These are phyloP conservation scores for Drosophila tsacasi DNA, from an alignment of 1,140 invertebrate species.

Conservation along the genomic window DNA sequence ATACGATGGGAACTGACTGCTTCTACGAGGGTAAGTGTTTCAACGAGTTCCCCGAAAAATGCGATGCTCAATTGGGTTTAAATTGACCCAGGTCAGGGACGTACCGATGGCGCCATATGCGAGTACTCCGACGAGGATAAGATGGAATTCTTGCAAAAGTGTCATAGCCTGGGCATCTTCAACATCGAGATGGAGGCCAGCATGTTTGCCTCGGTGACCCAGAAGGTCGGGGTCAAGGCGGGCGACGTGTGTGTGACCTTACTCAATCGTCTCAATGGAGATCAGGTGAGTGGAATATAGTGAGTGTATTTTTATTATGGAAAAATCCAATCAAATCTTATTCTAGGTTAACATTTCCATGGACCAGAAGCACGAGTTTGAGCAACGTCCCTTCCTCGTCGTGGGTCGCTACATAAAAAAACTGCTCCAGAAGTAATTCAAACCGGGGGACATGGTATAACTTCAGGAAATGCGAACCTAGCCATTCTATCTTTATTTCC, in stretches of 20 bases:
- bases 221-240: constrained; percentile 93
- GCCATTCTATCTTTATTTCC: neutral
- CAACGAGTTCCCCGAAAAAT: constrained; percentile 65
- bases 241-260: constrained; percentile 96
- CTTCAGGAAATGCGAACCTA: neutral
- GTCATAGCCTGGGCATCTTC: constrained; percentile 90
- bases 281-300: constrained; percentile 91
- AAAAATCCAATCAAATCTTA: too few species aligned
- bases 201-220: constrained; percentile 95
- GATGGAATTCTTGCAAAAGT: constrained; percentile 88
- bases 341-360: constrained; percentile 52
- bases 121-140: constrained; percentile 92
- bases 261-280: constrained; percentile 94
- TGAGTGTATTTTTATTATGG: too few species aligned
- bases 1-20: constrained; percentile 96
- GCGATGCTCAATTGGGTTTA: neutral
- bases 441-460: neutral
- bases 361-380: constrained; percentile 65
- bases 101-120: constrained; percentile 98
- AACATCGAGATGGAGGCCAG: constrained; percentile 99
- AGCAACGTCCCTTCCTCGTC: constrained; percentile 65
- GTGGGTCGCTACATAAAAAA: constrained; percentile 62
- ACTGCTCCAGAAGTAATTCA: constrained; percentile 22
- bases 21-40: constrained; percentile 94
- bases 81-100: constrained; percentile 88